These are phyloP conservation scores for Myopa tessellatipennis DNA, from an alignment of 2,888 invertebrate genomes.

Conservation along the genomic window DNA sequence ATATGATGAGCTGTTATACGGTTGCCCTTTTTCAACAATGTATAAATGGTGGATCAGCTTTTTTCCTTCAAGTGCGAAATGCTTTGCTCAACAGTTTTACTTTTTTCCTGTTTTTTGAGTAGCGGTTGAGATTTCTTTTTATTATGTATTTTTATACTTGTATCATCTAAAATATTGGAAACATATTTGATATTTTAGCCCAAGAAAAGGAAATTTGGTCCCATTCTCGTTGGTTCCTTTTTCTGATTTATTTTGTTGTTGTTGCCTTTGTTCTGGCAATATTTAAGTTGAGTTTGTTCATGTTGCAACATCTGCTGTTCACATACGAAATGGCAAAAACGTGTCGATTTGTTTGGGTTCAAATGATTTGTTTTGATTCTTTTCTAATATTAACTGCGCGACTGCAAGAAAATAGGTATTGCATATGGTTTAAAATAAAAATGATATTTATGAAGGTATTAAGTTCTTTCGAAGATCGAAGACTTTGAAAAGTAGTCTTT, in stretches of 20 bases:
- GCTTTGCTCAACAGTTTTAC: constrained; percentile 59
- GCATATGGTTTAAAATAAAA: constrained; percentile 34
- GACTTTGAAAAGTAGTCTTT: no score
- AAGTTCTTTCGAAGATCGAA: neutral
- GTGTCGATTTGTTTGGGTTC: constrained; percentile 64
- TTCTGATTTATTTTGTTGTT: constrained; percentile 16
- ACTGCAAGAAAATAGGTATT: constrained; percentile 43
- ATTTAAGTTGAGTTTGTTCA: constrained; percentile 25
- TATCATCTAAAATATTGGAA: constrained; percentile 54
- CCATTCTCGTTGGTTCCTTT: neutral
- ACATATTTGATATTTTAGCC: constrained; percentile 57
- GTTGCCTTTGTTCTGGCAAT: constrained; percentile 1
- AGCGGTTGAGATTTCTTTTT: constrained; percentile 48
- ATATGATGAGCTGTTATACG: constrained; percentile 34
- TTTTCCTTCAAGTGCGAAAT: constrained; percentile 44
- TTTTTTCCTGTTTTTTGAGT: constrained; percentile 52
- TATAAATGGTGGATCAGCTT: neutral
- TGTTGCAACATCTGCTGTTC: constrained; percentile 55
- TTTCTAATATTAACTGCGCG: constrained; percentile 60
- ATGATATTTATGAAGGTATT: constrained; percentile 25
- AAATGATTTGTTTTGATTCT: constrained; percentile 59
- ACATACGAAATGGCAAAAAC: constrained; percentile 65
- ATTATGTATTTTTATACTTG: constrained; percentile 47
- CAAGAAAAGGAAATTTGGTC: constrained; percentile 33
- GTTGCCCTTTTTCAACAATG: constrained; percentile 23